A percentile compares a stretch with the other conserved stretches of the same genome.
Conservation (phyloP, 2,888 invertebrate species). For the Lypha dubia region DNA sequence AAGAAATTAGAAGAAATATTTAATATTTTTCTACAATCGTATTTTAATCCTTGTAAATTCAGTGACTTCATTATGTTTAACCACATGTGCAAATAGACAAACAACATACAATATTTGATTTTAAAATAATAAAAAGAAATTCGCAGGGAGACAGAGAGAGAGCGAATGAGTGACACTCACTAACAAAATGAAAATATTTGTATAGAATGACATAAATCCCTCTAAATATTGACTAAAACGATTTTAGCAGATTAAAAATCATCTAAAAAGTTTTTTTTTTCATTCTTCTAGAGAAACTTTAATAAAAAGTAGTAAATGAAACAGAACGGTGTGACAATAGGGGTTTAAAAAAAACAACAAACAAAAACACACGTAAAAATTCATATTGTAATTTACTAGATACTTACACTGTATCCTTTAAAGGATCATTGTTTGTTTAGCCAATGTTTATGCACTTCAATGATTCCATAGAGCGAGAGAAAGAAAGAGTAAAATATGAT, state of each 20-base stretch:
- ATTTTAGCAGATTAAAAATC: constrained; percentile 83
- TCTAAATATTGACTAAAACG: constrained; percentile 83
- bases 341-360: constrained; percentile 48
- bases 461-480: constrained; percentile 76
- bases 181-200: constrained; percentile 67
- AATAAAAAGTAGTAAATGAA: constrained; percentile 72
- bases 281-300: constrained; percentile 33
- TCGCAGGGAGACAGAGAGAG: too few relatives aligned
- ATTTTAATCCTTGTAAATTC: constrained; percentile 64
- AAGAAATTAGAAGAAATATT: too few relatives aligned
- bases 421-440: constrained; percentile 81
- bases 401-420: constrained; percentile 22
- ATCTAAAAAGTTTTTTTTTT: constrained; percentile 68
- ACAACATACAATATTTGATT: constrained; percentile 43
- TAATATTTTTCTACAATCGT: background rate
- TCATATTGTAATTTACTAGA: constrained; percentile 33
- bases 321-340: constrained; percentile 74
- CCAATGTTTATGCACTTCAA: constrained; percentile 82
- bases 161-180: too few relatives aligned
- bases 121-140: constrained; percentile 34
- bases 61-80: constrained; percentile 71
- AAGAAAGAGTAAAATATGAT: constrained; percentile 18
- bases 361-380: constrained; percentile 39
- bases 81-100: constrained; percentile 67
- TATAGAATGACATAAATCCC: constrained; percentile 82